Evolutionary conservation across 2,797 vertebrate genomes (phyloP), one percentile per base, ranked within the genome.

Genomic region (Xiphorhynchus erythropygius): DNA sequence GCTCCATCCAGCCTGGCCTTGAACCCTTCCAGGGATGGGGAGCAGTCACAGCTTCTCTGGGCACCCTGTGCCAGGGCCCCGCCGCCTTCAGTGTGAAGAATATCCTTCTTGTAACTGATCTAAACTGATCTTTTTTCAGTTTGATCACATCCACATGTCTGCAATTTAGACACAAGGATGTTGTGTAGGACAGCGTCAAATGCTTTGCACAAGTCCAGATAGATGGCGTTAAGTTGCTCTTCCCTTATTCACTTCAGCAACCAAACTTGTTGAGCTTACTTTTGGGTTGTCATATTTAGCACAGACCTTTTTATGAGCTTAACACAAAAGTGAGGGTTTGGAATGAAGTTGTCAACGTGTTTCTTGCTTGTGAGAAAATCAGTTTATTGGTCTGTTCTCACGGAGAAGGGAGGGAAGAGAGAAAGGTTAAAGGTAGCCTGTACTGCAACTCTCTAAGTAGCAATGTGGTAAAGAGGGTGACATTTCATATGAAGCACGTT

Each of bases 401-500:
- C 32, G 28, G 50, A 57, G 67, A 67, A 53, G 13, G 6, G 22
- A 17, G 5, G 33, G n/a, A 32, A 67, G 15, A 25, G 47, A 68
- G 28, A 46, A 65, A 23, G 52, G 13, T 30, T 55, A 27, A 74
- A 87, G 78, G 32, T 80, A 68, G 64, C 67, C 75, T 87, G 84
- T 91, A 76, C 52, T 89, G 73, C 52, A 62, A 71, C 86, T 91
- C 67, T 76, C 82, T 30, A 47, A 62, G 79, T 92, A 96, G 82
- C 85, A 94, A 16, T 53, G 47, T 62, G 47, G 67, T 78, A 70
- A 74, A 80, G 46, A 81, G 37, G 56, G 53, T 60, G 52, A 74
- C 13, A 8, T 59, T 94, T 91, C 47, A 89, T 70, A 39, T 92
- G 92, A 96, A 91, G 52, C 64, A 87, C 65, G 74, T 79, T 93